Evolutionary conservation across 1,140 invertebrate species (phyloP), one percentile per base, ranked within the genome.

Genomic region (Asbolus verrucosus): DNA sequence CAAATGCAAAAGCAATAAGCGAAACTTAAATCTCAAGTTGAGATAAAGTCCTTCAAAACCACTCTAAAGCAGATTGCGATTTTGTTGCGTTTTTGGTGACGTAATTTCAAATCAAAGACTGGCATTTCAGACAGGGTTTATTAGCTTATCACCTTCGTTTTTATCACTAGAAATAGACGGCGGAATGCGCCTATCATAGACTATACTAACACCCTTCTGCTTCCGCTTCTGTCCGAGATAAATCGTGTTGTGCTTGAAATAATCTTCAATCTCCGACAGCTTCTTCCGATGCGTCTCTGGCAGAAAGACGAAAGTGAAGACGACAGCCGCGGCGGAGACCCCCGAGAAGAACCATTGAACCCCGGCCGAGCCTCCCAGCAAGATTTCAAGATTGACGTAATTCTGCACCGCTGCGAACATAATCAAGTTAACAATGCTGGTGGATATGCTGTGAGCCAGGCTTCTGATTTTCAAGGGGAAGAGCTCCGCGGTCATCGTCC

Each of bases 251-350:
- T 82, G 77, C 1, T 82, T 74, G 71, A 87, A 87, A 70, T 87
- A 87, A 11, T 84, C 81, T 72, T 88, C 84, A 66, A 92, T 91
- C 75, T 91, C 89, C 4, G 85, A 85, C 0, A 91, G 79, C 61
- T 86, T 86, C 76, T 87, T 89, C 8, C 83, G 85, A 76, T 91
- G 90, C 0, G 90, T 92, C 78, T 92, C 90, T 0, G 90, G 90
- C 6, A 92, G 80, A 72, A 88, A 82, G n/a, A 90, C 72, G 65
- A 84, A 85, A 5, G 87, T 86, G 73, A 88, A 89, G 1, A 86
- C 71, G 0, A 83, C 33, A 1, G 87, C 84, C 0, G 84, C 72
- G 1, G 89, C 66, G 0, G 88, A 87, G 38, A 91, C 78, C 0
- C 81, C 84, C 0, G 90, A 83, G 80, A 92, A 93, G 59, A 91